Conservation (phyloP, 2,888 invertebrate species). For the Vesta saturnalis region DNA sequence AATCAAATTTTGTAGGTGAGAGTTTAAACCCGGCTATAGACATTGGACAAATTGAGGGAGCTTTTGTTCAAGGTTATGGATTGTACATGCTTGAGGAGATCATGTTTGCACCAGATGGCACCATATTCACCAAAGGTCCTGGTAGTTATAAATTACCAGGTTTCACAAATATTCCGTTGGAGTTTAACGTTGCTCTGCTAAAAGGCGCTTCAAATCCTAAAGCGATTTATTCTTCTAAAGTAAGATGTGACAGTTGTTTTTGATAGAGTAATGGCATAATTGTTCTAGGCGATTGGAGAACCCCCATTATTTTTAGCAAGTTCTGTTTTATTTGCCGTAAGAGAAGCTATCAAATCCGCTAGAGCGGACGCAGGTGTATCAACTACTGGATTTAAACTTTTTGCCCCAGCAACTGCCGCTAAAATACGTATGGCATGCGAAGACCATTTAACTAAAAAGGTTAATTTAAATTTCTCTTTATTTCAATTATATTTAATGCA, state of each 20-base stretch:
- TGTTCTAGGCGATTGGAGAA: slow-evolving; percentile 88
- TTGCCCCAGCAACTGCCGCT: slow-evolving; percentile 89
- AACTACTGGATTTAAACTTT: slow-evolving; percentile 69
- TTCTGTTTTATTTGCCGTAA: slow-evolving; percentile 89
- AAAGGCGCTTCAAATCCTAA: slow-evolving; percentile 89
- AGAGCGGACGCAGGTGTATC: slow-evolving; percentile 74
- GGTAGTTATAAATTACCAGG: slow-evolving; percentile 95
- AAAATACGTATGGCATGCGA: slow-evolving; percentile 89
- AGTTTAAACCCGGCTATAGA: slow-evolving; percentile 97
- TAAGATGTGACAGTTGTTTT: slow-evolving; percentile 14
- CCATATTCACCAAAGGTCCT: slow-evolving; percentile 86
- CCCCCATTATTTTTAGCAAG: slow-evolving; percentile 92
- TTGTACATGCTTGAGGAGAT: slow-evolving; percentile 91
- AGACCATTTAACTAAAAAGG: slow-evolving; percentile 83
- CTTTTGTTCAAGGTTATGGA: slow-evolving; percentile 94
- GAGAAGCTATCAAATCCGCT: slow-evolving; percentile 85
- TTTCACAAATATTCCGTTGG: slow-evolving; percentile 88
- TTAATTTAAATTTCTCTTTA: slow-evolving; percentile 53
- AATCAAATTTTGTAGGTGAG: slow-evolving; percentile 72
- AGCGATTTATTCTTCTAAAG: slow-evolving; percentile 92
- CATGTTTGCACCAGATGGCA: slow-evolving; percentile 85
- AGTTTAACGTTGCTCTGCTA: slow-evolving; percentile 91
- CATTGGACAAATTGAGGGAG: slow-evolving; percentile 97
- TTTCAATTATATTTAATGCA: not conserved
- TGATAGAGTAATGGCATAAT: not conserved